Evolutionary conservation across 2,888 invertebrate species (phyloP), one percentile per base, ranked within the genome.

Genomic region (Sepioteuthis lessoniana): DNA sequence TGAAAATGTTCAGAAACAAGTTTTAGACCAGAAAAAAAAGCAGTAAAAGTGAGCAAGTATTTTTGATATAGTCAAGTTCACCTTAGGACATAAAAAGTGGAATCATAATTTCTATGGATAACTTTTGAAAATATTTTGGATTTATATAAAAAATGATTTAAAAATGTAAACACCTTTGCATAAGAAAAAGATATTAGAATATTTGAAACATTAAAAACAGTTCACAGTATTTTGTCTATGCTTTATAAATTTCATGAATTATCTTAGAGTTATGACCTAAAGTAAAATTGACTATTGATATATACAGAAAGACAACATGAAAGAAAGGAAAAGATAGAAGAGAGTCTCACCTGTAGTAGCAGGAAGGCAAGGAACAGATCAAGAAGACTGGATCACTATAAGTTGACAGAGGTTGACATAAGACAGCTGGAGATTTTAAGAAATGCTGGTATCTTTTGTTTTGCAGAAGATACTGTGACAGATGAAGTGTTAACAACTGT

Each of bases 261-360:
- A 55, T 19, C n/a, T 35, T n/a, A 76, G 31, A 76, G 76, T 76
- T 76, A 76, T 76, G 76, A 76, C 35, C 76, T 16, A 35, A 76
- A 76, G n/a, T 76, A 76, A 76, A 76, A n/a, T 76, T 76, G 76
- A 76, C 76, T n/a, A 76, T 76, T 76, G n/a, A 76, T 76, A 19
- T 21, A 55, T 55, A 21, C 19, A 76, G n/a, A 76, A 28, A 76
- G 76, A n/a, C 10, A 76, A 76, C 76, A 76, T 35, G n/a, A n/a
- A 76, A 35, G n/a, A n/a, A 76, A n/a, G 13, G 76, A 76, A 76
- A 76, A 76, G n/a, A 76, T 76, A 76, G 76, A 76, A 76, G 76
- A 60, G 60, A 60, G 76, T 76, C 76, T 76, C 76, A 76, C 76
- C 76, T 76, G 76, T 76, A 76, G n/a, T n/a, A 76, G 76, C 76